Evolutionary conservation across 2,797 vertebrate species (phyloP), one percentile per base, ranked within the genome.

Genomic region (Amniataba percoides): DNA sequence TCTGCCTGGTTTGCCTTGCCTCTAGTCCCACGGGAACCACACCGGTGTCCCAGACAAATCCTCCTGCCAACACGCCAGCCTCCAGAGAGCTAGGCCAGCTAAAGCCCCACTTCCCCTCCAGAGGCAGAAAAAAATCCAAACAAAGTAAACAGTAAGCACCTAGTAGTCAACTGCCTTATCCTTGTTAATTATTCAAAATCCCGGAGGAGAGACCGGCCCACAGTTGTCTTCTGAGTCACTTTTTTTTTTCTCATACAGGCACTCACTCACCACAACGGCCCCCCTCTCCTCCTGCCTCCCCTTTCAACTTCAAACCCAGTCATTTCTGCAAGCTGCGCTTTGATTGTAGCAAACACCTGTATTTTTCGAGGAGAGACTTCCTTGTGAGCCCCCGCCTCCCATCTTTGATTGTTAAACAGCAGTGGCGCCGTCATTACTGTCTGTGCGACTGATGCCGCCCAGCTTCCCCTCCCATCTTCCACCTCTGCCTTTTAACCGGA

Each of bases 281-380:
- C 81, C 82, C 83, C 80, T 51, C 72, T 65, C 77, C 84, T 66
- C 79, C 86, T 65, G 66, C 90, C 92, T 88, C 91, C 88, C 77
- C 94, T 95, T 95, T 95, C 92, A 93, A 94, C 92, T 93, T 93
- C 93, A 94, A 94, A 95, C 93, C 93, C 91, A 91, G 92, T 94
- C 91, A 94, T 96, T 96, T 95, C 91, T 94, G 92, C 91, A 88
- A 93, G 92, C 92, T 89, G 90, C 81, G 87, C 95, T 96, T 96
- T 96, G 95, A 96, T 96, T 95, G 93, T 90, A 92, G 78, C 90
- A 92, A 95, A 96, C 95, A 96, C 95, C 95, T 96, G 95, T 95
- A 95, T 95, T 95, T 94, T 96, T 92, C 92, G 59, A 92, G 87
- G 88, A 95, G 93, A 94, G 93, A 96, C 95, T 95, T 96, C 95